Evolutionary conservation across 2,113 vertebrate species (phyloP).

Genomic region (Ptilonorhynchus violaceus): DNA sequence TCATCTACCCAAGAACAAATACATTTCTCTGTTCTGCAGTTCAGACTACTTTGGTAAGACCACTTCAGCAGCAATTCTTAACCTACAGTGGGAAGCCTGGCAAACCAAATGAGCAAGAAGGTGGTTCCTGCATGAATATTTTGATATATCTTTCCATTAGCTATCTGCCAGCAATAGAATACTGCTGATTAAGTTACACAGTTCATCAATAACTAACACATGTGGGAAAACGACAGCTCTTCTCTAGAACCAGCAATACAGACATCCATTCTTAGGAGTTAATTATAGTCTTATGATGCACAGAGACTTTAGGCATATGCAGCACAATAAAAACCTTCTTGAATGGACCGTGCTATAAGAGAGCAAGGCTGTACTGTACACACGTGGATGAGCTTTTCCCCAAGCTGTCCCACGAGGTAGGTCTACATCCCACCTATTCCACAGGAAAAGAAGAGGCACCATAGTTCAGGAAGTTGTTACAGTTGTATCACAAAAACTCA

Average conservation of each 20-base stretch:
- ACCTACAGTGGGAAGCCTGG: background rate
- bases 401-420: background rate
- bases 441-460: background rate
- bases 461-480: background rate
- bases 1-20: background rate
- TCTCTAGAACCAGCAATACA: background rate
- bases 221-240: background rate
- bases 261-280: background rate
- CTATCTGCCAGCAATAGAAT: background rate
- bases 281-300: background rate
- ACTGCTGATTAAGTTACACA: background rate
- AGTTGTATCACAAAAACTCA: background rate
- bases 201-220: constrained; percentile 9
- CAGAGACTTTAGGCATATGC: background rate
- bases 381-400: background rate
- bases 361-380: background rate
- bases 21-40: background rate
- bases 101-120: background rate
- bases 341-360: background rate
- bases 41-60: background rate
- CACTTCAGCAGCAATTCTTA: background rate
- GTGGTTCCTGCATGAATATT: background rate
- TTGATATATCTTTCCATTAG: background rate
- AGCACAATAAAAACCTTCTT: background rate
- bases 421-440: background rate